Base-by-base conservation (phyloP, 2,797 vertebrate species). In the Cyclopterus lumpus region DNA sequence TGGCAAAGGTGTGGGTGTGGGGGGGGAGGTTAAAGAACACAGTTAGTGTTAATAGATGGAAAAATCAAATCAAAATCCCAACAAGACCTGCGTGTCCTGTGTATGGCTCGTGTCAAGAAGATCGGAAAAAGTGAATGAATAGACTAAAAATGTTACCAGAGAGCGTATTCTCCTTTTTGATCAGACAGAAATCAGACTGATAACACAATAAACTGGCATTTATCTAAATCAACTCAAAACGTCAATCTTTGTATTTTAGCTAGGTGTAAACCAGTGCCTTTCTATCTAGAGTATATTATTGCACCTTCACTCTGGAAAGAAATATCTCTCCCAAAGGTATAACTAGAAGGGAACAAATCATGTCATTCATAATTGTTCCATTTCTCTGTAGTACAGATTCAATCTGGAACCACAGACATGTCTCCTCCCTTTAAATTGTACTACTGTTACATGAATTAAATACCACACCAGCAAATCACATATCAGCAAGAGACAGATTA, bases 1-100 rank as follows among this genome's bases (percentile, higher is more conserved):
- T 94, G 86, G 22, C 11, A 32, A 48, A 60, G 26, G 48, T n/a
- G 63, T 11, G 80, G 24, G 14, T 2, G 7, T n/a, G n/a, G n/a
- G n/a, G n/a, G n/a, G n/a, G n/a, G n/a, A n/a, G n/a, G n/a, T 24
- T 24, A 2, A 0, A 59, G 55, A 34, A 30, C n/a, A 63, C 30
- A 53, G 2, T 22, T 6, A 49, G 1, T n/a, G 22, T 59, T 68
- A 44, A 36, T 48, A 38, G 30, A 40, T 34, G 12, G 28, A 67
- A 48, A 28, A 40, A 36, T 42, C 10, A 4, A 9, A 59, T 22
- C 38, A 36, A 38, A 70, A 26, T 36, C 20, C 26, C 7, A 8
- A 12, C 8, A 61, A 44, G 0, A 18, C 8, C 24, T 26, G 49
- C 15, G 46, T 14, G 22, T 53, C 62, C 36, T 5, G 32, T 59